Evolutionary conservation across 2,113 vertebrate species (phyloP).

Genomic region (Thymallus thymallus): DNA sequence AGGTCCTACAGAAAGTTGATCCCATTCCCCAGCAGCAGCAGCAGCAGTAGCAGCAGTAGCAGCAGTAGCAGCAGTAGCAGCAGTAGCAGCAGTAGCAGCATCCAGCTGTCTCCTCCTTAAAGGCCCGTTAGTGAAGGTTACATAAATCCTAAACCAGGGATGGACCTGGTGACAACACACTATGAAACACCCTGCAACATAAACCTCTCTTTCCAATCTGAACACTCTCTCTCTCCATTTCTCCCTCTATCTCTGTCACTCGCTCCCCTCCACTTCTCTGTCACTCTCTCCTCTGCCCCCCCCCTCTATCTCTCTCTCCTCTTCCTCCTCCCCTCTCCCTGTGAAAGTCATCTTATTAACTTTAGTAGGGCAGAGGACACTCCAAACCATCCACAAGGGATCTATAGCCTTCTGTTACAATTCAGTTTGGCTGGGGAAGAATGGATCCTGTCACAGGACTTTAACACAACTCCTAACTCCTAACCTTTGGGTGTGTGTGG

Average conservation of each 20-base stretch:
- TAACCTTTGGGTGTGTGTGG: background rate
- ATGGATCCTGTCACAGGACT: background rate
- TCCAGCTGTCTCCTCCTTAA: slow-evolving; percentile 52
- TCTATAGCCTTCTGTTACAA: slow-evolving; percentile 51
- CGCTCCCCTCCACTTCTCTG: no score
- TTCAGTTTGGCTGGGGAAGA: background rate
- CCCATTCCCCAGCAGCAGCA: slow-evolving; percentile 5
- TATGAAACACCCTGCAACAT: slow-evolving; percentile 14
- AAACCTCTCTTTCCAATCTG: slow-evolving; percentile 28
- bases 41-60: slow-evolving; percentile 14
- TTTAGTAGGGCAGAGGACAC: slow-evolving; percentile 60
- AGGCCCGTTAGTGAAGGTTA: slow-evolving; percentile 73
- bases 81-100: slow-evolving; percentile 12
- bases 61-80: slow-evolving; percentile 16
- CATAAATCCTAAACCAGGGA: slow-evolving; percentile 64
- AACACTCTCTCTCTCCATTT: slow-evolving; percentile 47
- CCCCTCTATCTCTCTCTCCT: slow-evolving; percentile 43
- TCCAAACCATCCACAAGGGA: slow-evolving; percentile 27
- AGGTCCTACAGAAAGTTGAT: slow-evolving; percentile 41
- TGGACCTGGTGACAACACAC: slow-evolving; percentile 48
- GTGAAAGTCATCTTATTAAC: slow-evolving; percentile 67
- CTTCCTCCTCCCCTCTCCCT: slow-evolving; percentile 37
- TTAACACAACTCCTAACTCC: background rate
- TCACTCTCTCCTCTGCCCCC: background rate
- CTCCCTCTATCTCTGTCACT: background rate